Base-by-base conservation (phyloP, 2,888 invertebrate species). In the Flexamia atlantica region DNA sequence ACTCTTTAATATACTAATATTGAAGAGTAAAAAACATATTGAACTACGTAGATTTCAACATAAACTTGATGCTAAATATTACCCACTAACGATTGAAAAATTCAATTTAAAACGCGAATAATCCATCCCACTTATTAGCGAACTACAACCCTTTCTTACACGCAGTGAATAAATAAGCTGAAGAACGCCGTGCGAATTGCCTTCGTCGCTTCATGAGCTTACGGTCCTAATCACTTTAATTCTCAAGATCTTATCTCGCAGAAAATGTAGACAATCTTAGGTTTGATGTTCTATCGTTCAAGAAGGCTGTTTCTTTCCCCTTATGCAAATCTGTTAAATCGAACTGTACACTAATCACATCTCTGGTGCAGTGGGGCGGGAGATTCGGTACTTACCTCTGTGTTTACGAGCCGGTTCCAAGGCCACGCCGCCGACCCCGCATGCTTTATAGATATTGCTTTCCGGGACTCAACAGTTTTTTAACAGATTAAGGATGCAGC, bases 361-460 rank as follows among this genome's bases (percentile, higher is more conserved):
- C 36, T 20, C 9, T 20, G 68, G 17, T 36, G 72, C 72, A 72
- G 72, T 64, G 68, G 72, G 72, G 40, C 40, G 72, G 4, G 72
- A 20, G 20, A 25, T 40, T 36, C 42, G 72, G 72, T 72, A 20
- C 42, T 72, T 72, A 30, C 20, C 40, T 32, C 40, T 17, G 72
- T 72, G 20, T 72, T 72, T 72, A 72, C 72, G 72, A 72, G 72
- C 40, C 7, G 14, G 36, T 68, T 36, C 57, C 68, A 68, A 36
- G 68, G 30, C 17, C 20, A 9, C 68, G 9, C n/a, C 68, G 30
- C 30, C 68, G 14, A 20, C 28, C 72, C 20, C 40, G 72, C 42
- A 72, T 72, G 72, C 40, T 72, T 72, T 72, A 72, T 72, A 40
- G 72, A 40, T 72, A 72, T 72, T 42, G 42, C 72, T 72, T 72